A percentile compares a stretch with the other conserved stretches of the same genome.
Evolutionary conservation across 2,888 invertebrate species (phyloP).

Genomic region (Saturnia japonica): DNA sequence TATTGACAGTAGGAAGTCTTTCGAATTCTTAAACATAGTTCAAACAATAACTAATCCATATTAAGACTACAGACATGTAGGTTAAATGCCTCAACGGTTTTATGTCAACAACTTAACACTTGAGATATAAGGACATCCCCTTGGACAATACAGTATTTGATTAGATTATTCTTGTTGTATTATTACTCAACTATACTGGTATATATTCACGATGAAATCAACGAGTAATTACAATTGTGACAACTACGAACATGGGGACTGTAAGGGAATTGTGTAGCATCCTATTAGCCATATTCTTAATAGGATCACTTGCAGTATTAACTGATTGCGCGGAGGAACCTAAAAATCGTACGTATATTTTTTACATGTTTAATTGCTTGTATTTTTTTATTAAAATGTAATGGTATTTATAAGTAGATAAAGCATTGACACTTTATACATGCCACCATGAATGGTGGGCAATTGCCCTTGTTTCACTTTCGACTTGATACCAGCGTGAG

Average conservation of each 20-base stretch:
- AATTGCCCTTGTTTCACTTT: no score
- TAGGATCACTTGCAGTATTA: background rate
- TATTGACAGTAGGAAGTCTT: background rate
- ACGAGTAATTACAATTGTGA: slow-evolving; percentile 3
- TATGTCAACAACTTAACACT: background rate
- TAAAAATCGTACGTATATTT: slow-evolving; percentile 13
- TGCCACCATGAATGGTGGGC: no score
- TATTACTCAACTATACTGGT: slow-evolving; percentile 17
- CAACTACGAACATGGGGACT: slow-evolving; percentile 17
- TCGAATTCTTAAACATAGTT: background rate
- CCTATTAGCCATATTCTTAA: slow-evolving; percentile 14
- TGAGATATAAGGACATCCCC: slow-evolving; percentile 24
- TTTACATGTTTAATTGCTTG: background rate
- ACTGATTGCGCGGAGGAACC: slow-evolving; percentile 4
- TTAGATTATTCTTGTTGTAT: slow-evolving; percentile 3
- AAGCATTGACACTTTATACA: no score
- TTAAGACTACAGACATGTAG: background rate
- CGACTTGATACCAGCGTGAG: no score
- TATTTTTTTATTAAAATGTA: no score
- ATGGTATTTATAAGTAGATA: no score
- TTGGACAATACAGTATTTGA: slow-evolving; percentile 11
- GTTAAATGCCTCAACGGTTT: slow-evolving; percentile 19
- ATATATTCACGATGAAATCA: slow-evolving; percentile 12
- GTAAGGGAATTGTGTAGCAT: background rate
- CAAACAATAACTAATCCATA: slow-evolving; percentile 4